A percentile compares a stretch with the other conserved stretches of the same genome.
phyloP scores from a whole-genome alignment of 1,140 invertebrate species.

The Ostrea denselamellosa region DNA sequence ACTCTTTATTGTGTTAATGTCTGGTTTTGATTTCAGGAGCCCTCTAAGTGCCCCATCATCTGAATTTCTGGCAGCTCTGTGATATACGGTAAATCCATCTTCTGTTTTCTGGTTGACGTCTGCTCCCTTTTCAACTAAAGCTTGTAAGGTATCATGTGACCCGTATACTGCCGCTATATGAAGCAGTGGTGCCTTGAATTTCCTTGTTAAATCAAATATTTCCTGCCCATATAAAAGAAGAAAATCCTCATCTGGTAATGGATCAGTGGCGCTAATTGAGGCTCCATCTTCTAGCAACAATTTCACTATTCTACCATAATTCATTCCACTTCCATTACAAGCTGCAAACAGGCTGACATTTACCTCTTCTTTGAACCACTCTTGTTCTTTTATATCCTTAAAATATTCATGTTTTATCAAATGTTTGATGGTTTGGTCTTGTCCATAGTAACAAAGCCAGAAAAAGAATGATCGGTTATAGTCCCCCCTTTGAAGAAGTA shows the following conservation, averaged over 20 bases:
- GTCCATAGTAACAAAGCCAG: constrained; percentile 53
- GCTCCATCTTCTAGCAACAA: constrained; percentile 42
- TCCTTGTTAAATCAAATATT: constrained; percentile 40
- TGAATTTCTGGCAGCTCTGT: constrained; percentile 46
- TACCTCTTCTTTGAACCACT: constrained; percentile 57
- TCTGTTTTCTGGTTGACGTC: constrained; percentile 45
- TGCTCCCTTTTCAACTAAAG: constrained; percentile 41
- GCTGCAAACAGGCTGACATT: constrained; percentile 45
- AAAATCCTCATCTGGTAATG: constrained; percentile 47
- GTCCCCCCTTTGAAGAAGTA: constrained; percentile 47
- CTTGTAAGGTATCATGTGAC: constrained; percentile 32
- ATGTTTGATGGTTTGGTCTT: constrained; percentile 33
- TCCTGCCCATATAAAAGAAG: constrained; percentile 47
- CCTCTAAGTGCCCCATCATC: constrained; percentile 50
- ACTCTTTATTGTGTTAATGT: constrained; percentile 3
- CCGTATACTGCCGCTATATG: constrained; percentile 52
- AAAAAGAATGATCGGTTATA: constrained; percentile 55
- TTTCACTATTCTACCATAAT: constrained; percentile 47
- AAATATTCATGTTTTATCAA: constrained; percentile 54
- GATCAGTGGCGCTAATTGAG: constrained; percentile 26
- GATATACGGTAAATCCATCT: constrained; percentile 54
- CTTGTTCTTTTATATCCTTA: constrained; percentile 46
- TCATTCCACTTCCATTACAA: constrained; percentile 31
- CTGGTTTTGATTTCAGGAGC: constrained; percentile 42
- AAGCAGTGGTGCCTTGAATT: constrained; percentile 50